Evolutionary conservation across 2,113 vertebrate genomes (phyloP), one percentile per base, ranked within the genome.

Genomic region (Caloenas nicobarica): DNA sequence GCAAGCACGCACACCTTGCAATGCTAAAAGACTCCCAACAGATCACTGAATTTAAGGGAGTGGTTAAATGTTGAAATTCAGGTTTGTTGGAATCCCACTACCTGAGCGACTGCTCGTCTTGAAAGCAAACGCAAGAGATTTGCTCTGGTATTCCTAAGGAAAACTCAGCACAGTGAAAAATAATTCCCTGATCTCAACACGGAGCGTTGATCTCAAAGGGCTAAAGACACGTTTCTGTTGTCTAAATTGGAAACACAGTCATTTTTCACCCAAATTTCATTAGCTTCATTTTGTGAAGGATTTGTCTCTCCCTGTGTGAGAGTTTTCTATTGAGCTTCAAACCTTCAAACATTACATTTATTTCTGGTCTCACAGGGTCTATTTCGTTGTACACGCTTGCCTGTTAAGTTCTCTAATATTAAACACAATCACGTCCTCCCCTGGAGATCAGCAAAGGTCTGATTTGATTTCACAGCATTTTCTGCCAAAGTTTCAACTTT

Each of bases 1-100:
- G 70, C 58, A 69, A 93, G 80, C 80, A 60, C 29, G 17, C 66
- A 60, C 36, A 62, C 36, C 78, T 56, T 85, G 61, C 64, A 61
- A 14, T 24, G 88, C 76, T 94, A 19, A 38, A 79, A 58, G 66
- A 56, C 86, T 84, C 68, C 77, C 77, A 83, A 53, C 34, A 81
- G 83, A 84, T 66, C 68, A 44, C 0, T 42, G 79, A 57, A 74
- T 54, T 61, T 28, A 48, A 91, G 88, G 96, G 95, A 92, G 46
- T 90, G 85, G 79, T 80, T 94, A 62, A 93, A 91, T 91, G 91
- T 4, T 95, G 88, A 96, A 95, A 96, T 95, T 96, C 95, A 94
- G 79, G 83, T 97, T 97, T 95, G 42, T 9, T 91, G 90, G 81
- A 92, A 97, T 87, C 66, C 78, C 86, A 89, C 83, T 29, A 69